Conservation (phyloP, 2,797 vertebrate species). For the Characodon lateralis region DNA sequence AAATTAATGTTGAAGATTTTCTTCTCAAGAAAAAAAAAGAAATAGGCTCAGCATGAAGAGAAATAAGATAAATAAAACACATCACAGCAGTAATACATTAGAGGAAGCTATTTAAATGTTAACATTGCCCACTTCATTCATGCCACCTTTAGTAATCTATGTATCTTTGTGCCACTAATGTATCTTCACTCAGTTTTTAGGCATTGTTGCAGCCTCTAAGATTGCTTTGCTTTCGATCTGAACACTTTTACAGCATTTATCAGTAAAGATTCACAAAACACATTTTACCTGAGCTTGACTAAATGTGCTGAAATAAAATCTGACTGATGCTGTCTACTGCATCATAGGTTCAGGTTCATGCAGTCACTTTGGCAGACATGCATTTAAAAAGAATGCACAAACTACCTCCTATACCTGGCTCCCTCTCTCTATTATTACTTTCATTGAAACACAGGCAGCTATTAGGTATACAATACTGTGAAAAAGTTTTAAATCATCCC, state of each 20-base stretch:
- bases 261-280: background rate
- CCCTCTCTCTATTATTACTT: background rate
- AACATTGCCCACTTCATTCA: background rate
- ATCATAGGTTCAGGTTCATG: conserved; percentile 46
- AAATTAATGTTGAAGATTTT: background rate
- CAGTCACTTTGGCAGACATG: conserved; percentile 46
- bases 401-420: conserved; percentile 18
- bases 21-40: background rate
- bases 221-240: conserved; percentile 20
- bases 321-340: conserved; percentile 22
- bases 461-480: background rate
- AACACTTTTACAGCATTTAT: conserved; percentile 1
- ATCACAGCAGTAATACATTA: background rate
- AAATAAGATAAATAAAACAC: background rate
- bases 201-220: background rate
- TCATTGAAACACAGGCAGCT: conserved; percentile 32
- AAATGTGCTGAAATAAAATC: conserved; percentile 11
- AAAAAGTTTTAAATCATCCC: background rate
- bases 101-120: background rate
- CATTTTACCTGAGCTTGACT: conserved; percentile 1
- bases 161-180: background rate
- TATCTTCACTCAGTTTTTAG: conserved; percentile 1
- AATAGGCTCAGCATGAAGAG: background rate
- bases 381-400: conserved; percentile 58
- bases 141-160: background rate